Evolutionary conservation across 2,888 invertebrate genomes (phyloP).

Genomic region (Epistrophe eligans): DNA sequence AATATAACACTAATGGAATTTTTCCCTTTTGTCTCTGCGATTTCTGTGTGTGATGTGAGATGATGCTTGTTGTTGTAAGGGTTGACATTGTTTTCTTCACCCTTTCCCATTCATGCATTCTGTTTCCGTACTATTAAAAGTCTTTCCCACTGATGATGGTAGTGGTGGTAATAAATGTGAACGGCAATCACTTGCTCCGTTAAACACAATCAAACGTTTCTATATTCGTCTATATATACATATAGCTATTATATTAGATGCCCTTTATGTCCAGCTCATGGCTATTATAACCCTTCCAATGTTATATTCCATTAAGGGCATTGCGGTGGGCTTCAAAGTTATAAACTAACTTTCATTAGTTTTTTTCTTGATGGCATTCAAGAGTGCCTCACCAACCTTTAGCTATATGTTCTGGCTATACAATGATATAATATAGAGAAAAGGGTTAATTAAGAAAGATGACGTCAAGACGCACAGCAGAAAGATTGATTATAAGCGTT

Average conservation of each 20-base stretch:
- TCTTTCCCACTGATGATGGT: slow-evolving; percentile 37
- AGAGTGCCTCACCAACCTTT: neutral
- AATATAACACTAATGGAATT: slow-evolving; percentile 63
- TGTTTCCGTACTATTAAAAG: neutral
- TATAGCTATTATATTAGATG: no score
- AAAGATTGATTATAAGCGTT: slow-evolving; percentile 71
- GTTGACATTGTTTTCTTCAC: slow-evolving; percentile 36
- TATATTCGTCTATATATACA: slow-evolving; percentile 36
- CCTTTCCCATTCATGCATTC: slow-evolving; percentile 1
- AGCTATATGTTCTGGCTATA: neutral
- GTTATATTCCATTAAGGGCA: slow-evolving; percentile 2
- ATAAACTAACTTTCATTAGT: slow-evolving; percentile 60
- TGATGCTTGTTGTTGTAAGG: slow-evolving; percentile 7
- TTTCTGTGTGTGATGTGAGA: neutral
- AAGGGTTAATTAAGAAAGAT: slow-evolving; percentile 68
- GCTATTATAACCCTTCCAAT: slow-evolving; percentile 32
- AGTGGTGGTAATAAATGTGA: slow-evolving; percentile 67
- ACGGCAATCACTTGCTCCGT: slow-evolving; percentile 72
- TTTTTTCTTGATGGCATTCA: slow-evolving; percentile 24
- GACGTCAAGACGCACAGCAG: slow-evolving; percentile 50
- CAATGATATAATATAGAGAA: neutral
- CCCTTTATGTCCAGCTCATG: slow-evolving; percentile 46
- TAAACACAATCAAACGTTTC: slow-evolving; percentile 70
- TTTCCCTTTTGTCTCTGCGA: slow-evolving; percentile 24
- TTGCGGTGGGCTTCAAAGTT: slow-evolving; percentile 22